Evolutionary conservation across 2,113 vertebrate genomes (phyloP), one percentile per base, ranked within the genome.

Genomic region (Corythornis vintsioides): DNA sequence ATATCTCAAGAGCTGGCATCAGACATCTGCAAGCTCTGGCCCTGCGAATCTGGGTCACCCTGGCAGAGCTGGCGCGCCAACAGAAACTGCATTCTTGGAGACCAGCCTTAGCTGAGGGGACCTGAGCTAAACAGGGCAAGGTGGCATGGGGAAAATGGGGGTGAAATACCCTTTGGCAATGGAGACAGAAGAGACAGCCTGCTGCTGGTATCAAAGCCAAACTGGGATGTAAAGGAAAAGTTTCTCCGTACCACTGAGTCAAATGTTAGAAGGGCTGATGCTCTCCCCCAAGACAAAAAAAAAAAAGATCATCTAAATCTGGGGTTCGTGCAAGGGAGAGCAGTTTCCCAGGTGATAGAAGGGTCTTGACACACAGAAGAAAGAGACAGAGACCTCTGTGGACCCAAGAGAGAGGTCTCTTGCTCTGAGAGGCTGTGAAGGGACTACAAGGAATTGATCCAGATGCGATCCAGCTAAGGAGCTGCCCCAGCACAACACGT

Each of bases 21-120:
- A 67, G 73, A 79, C 19, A 43, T 60, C 83, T 82, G 70, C 0
- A 0, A 89, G 64, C 78, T 61, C 81, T 65, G 15, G 35, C 56
- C 38, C 52, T 0, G 6, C 56, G 38, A 80, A 90, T 89, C 40
- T 57, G 67, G 86, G 47, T 91, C 90, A 92, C 40, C n/a, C 71
- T 66, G 79, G 43, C 71, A 85, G 70, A 86, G 81, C 24, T 0
- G 0, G n/a, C 0, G 0, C 0, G 0, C 83, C 24, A 2, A 47
- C 50, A 79, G 66, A 66, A 79, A 31, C 38, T 19, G 22, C 45
- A 17, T 80, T 89, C 42, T 60, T 80, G 53, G 63, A 55, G 63
- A 70, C n/a, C 0, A 2, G 55, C 31, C 67, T 80, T 28, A 65
- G 35, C 9, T 78, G 55, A 63, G 56, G 55, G 52, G 61, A 93